phyloP scores from a whole-genome alignment of 2,113 vertebrate species.

The Megaceryle maxima region DNA sequence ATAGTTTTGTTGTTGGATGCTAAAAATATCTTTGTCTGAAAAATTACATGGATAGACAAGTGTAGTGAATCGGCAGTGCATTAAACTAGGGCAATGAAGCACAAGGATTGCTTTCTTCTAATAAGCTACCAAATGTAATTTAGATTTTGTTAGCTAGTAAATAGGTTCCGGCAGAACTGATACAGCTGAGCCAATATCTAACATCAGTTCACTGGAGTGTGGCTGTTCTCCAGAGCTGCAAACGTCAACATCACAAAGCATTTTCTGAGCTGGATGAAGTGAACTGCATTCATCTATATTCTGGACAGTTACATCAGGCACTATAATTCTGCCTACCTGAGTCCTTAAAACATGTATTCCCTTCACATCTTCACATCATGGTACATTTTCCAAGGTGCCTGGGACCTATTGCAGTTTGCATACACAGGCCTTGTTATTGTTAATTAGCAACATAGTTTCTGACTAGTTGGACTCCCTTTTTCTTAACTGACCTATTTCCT shows the following conservation, averaged over 20 bases:
- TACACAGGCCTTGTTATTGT: background rate
- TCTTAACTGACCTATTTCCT: background rate
- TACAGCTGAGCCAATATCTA: constrained; percentile 43
- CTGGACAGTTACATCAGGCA: background rate
- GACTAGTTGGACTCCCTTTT: background rate
- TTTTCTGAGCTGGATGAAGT: background rate
- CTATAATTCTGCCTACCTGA: background rate
- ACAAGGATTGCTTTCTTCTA: constrained; percentile 56
- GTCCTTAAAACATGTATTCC: background rate
- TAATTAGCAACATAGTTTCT: background rate
- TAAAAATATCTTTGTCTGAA: constrained; percentile 5
- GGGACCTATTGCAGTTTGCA: background rate
- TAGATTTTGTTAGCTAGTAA: constrained; percentile 55
- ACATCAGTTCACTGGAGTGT: constrained; percentile 32
- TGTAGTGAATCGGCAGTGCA: constrained; percentile 9
- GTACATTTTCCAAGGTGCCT: background rate
- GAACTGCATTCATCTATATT: background rate
- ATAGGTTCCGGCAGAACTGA: constrained; percentile 19
- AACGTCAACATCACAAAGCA: constrained; percentile 5
- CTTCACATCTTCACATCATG: background rate
- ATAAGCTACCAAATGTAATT: constrained; percentile 53
- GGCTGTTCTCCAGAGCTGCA: background rate
- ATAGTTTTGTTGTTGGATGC: background rate
- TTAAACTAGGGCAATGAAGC: constrained; percentile 37
- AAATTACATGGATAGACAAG: background rate